Base-by-base conservation (phyloP, 2,113 vertebrate species). In the Mus spicilegus region DNA sequence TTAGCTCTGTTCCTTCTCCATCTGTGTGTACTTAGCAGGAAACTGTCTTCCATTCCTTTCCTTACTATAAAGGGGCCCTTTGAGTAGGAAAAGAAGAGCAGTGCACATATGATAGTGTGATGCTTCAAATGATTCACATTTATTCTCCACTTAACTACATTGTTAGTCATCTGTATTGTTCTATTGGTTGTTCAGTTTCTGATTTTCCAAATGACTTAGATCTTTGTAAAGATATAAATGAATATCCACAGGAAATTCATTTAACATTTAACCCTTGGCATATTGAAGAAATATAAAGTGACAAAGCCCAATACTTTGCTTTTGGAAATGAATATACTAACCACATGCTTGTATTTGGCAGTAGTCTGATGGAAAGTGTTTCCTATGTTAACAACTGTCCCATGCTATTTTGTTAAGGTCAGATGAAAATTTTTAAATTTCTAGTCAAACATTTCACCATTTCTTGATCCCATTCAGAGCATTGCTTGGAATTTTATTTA, bases 401-500 rank as follows among this genome's bases (percentile, higher is more conserved):
- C 77, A 49, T 96, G 54, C 1, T 95, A 42, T 87, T 97, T 91
- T 95, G 67, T 33, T 90, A 58, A 89, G 26, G 17, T 94, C 76
- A 95, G 13, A 11, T 54, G 33, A 85, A 65, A 94, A 95, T 72
- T 33, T 16, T 90, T 72, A 7, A 33, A 61, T 81, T 86, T 20
- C 85, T 76, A 96, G 58, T 51, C 63, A 88, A 80, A 42, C 30
- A 92, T 67, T 92, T 95, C 30, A 84, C 36, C 12, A 73, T 70
- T 88, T 63, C 30, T 86, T 82, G 42, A 89, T 78, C 12, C 22
- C 36, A 84, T 39, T 70, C 5, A 89, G 33, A 92, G 42, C 17
- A 95, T 80, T n/a, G 24, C 24, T 76, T 93, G 88, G 80, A 51
- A 82, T 94, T 95, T 89, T 67, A 90, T 72, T 94, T 24, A 51